These are phyloP conservation scores for Brachymystax lenok DNA, from an alignment of 2,797 vertebrate genomes.

Conservation along the genomic window DNA sequence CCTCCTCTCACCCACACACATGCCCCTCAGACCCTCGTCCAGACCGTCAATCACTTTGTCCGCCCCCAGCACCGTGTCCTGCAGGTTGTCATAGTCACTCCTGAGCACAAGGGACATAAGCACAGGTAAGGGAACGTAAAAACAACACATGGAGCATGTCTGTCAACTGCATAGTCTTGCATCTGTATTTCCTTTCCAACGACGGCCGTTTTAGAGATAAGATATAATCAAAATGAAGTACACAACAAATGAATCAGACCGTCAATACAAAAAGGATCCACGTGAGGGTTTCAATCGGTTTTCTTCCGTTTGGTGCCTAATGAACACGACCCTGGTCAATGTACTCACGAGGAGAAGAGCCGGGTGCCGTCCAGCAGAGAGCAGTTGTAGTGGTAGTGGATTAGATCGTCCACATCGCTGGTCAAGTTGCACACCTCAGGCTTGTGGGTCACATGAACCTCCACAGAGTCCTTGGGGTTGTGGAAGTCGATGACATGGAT, in stretches of 20 bases:
- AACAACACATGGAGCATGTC: background rate
- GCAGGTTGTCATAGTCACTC: conserved; percentile 77
- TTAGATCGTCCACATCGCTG: conserved; percentile 78
- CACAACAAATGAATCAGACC: background rate
- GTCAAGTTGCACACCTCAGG: conserved; percentile 84
- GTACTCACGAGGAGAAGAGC: conserved; percentile 87
- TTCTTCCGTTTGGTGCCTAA: background rate
- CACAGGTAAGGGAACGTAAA: background rate
- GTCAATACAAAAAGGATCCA: conserved; percentile 12
- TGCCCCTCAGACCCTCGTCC: conserved; percentile 83
- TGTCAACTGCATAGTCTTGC: background rate
- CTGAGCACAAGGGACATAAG: conserved; percentile 58
- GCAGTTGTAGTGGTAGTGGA: conserved; percentile 96
- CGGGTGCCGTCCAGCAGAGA: conserved; percentile 87
- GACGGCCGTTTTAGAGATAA: background rate
- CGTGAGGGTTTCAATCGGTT: background rate
- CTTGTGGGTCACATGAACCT: conserved; percentile 73
- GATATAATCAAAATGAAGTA: background rate
- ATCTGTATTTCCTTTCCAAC: background rate
- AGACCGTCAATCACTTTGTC: conserved; percentile 94
- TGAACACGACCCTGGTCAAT: background rate
- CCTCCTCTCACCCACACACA: conserved; percentile 90
- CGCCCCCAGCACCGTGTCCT: conserved; percentile 84
- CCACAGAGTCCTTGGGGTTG: conserved; percentile 85
- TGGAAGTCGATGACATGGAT: conserved; percentile 94